These are phyloP conservation scores for Margaritifera margaritifera DNA, from an alignment of 2,888 invertebrate species.

Conservation along the genomic window DNA sequence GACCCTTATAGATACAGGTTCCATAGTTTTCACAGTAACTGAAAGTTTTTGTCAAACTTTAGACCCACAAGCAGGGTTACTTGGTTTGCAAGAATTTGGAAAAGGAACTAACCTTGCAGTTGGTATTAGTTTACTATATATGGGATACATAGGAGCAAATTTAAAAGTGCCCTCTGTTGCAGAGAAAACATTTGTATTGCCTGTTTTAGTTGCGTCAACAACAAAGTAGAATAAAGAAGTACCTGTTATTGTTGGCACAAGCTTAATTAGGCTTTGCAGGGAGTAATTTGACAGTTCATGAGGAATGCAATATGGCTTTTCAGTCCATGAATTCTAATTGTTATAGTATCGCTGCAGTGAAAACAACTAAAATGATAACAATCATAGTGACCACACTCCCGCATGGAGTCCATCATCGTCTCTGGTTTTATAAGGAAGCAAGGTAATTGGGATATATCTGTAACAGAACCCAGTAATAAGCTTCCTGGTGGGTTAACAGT, in stretches of 20 bases:
- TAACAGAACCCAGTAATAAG: no score
- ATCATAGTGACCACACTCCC: no score
- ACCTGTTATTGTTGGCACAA: conserved; percentile 7
- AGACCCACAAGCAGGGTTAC: background rate
- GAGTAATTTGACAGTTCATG: no score
- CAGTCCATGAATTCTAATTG: no score
- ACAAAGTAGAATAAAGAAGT: background rate
- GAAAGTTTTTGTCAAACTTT: background rate
- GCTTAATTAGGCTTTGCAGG: background rate
- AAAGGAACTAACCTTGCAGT: background rate
- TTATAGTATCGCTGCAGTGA: no score
- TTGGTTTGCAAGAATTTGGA: background rate
- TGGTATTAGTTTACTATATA: background rate
- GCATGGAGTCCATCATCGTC: no score
- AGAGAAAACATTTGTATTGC: background rate
- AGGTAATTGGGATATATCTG: no score
- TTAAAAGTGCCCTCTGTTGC: background rate
- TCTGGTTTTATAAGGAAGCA: no score
- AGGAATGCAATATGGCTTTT: no score
- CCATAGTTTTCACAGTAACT: background rate
- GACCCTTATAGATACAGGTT: background rate
- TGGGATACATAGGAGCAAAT: background rate
- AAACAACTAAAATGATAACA: no score
- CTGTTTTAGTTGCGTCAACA: background rate
- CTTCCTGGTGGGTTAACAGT: no score